Evolutionary conservation across 1,140 invertebrate genomes (phyloP).

Genomic region (Drosophila subobscura): DNA sequence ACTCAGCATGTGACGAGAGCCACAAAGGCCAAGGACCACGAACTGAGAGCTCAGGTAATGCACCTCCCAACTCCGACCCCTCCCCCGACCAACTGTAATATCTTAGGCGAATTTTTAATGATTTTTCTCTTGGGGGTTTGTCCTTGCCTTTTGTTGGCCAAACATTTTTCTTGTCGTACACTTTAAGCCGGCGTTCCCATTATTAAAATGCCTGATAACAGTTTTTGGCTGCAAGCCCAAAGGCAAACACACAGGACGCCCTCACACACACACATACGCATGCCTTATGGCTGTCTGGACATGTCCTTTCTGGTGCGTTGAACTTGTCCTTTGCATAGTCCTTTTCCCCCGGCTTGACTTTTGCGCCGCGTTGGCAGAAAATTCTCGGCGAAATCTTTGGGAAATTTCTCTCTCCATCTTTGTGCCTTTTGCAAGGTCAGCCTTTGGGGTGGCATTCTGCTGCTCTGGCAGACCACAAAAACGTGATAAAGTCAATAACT

Average conservation of each 20-base stretch:
- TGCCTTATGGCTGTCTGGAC: slow-evolving; percentile 64
- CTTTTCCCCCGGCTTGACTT: slow-evolving; percentile 30
- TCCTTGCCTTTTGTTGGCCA: slow-evolving; percentile 69
- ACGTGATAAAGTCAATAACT: slow-evolving; percentile 69
- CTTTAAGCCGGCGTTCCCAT: slow-evolving; percentile 71
- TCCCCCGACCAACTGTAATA: slow-evolving; percentile 4
- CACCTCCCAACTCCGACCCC: background rate
- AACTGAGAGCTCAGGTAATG: slow-evolving; percentile 32
- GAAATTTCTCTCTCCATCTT: background rate
- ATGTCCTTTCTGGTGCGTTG: slow-evolving; percentile 71
- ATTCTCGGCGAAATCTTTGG: slow-evolving; percentile 39
- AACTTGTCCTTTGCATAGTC: slow-evolving; percentile 59
- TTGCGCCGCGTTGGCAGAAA: slow-evolving; percentile 49
- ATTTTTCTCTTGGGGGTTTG: slow-evolving; percentile 55
- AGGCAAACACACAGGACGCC: slow-evolving; percentile 69
- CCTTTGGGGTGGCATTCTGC: slow-evolving; percentile 8
- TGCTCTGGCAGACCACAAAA: slow-evolving; percentile 43
- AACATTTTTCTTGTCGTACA: slow-evolving; percentile 80
- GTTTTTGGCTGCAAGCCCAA: slow-evolving; percentile 73
- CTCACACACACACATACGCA: slow-evolving; percentile 36
- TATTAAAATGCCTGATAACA: slow-evolving; percentile 80
- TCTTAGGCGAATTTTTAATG: slow-evolving; percentile 74
- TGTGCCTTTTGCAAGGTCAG: slow-evolving; percentile 59
- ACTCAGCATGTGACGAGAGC: slow-evolving; percentile 55
- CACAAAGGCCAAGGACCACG: slow-evolving; percentile 38